These are phyloP conservation scores for Molothrus aeneus DNA, from an alignment of 2,797 vertebrate species.

Conservation along the genomic window DNA sequence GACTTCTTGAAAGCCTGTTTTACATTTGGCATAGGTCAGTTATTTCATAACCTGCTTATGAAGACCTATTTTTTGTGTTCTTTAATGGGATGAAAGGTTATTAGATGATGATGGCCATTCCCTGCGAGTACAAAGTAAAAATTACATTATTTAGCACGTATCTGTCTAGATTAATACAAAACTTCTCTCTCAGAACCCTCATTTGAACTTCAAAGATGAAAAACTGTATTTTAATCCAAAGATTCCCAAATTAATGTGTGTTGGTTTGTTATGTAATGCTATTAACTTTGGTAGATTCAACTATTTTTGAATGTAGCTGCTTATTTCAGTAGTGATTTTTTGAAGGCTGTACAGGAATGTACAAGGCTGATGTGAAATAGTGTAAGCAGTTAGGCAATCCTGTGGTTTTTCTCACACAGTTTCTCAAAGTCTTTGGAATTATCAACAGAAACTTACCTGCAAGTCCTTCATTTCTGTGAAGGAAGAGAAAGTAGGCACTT, in stretches of 20 bases:
- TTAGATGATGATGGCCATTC: neutral
- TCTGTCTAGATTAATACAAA: neutral
- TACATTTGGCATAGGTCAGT: neutral
- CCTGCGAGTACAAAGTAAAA: neutral
- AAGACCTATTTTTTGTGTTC: neutral
- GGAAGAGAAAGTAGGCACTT: neutral
- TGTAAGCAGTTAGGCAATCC: neutral
- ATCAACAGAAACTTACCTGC: neutral
- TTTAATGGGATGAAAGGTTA: neutral
- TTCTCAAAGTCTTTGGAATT: neutral
- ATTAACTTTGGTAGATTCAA: neutral
- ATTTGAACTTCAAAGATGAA: neutral
- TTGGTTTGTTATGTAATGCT: neutral
- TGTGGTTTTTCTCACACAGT: neutral
- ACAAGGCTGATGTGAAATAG: neutral
- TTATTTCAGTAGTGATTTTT: neutral
- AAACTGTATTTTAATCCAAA: neutral
- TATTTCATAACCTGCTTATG: neutral
- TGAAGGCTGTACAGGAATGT: neutral
- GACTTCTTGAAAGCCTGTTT: neutral
- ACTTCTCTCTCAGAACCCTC: neutral
- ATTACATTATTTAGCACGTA: neutral
- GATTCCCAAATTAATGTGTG: neutral
- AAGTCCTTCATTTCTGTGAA: neutral
- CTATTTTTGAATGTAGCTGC: neutral